Percentiles rank a stretch among this genome's conserved stretches.
Evolutionary conservation across 2,797 vertebrate species (phyloP).

Genomic region (Natrix natrix): DNA sequence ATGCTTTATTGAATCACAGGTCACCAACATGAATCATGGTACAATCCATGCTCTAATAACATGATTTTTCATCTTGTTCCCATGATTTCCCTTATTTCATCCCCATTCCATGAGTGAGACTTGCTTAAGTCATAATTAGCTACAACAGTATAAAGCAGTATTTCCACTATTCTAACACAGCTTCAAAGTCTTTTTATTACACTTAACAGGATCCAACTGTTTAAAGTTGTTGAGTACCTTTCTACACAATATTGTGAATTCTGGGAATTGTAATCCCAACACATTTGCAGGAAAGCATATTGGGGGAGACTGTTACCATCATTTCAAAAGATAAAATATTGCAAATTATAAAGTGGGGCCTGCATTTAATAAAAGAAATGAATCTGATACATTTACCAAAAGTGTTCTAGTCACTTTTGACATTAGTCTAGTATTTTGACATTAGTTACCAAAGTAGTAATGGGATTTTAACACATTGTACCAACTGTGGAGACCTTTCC

Average conservation of each 20-base stretch:
- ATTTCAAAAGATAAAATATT: not conserved
- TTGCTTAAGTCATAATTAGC: not conserved
- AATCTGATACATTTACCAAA: not conserved
- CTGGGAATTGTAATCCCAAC: not conserved
- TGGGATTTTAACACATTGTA: constrained; percentile 36
- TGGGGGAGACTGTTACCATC: not conserved
- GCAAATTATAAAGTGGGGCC: not conserved
- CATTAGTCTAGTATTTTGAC: constrained; percentile 16
- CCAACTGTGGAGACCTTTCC: constrained; percentile 53
- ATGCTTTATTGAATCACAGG: not conserved
- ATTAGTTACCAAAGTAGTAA: constrained; percentile 36
- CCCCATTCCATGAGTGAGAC: not conserved
- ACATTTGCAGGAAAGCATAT: not conserved
- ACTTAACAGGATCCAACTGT: not conserved
- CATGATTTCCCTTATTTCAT: not conserved
- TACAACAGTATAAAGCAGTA: not conserved
- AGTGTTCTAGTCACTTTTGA: constrained; percentile 18
- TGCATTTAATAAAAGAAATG: not conserved
- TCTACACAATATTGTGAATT: not conserved
- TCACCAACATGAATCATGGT: not conserved
- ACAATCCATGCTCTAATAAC: not conserved
- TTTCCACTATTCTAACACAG: not conserved
- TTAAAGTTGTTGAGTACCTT: not conserved
- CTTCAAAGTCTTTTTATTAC: not conserved
- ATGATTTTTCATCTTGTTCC: not conserved